Percentiles rank a stretch among this genome's conserved stretches.
phyloP scores from a whole-genome alignment of 2,797 vertebrate species.

The Sebastolobus alascanus region DNA sequence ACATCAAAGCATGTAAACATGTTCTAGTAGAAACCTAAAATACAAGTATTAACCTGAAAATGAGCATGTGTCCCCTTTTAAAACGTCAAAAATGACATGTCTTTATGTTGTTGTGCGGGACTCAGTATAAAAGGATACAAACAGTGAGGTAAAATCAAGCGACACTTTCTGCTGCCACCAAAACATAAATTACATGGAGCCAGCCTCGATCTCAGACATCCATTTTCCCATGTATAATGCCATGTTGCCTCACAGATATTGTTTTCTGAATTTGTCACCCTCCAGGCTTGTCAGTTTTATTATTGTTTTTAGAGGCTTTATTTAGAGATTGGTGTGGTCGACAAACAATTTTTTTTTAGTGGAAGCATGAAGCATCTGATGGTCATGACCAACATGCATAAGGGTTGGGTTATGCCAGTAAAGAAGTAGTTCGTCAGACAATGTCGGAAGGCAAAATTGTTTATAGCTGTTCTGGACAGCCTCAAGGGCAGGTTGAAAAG shows the following conservation, averaged over 20 bases:
- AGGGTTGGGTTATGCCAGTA: background rate
- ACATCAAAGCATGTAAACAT: no score
- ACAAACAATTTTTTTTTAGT: background rate
- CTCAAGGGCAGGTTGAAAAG: background rate
- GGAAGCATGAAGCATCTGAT: slow-evolving; percentile 4
- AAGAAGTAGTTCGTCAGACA: background rate
- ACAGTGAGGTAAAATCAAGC: background rate
- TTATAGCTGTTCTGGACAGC: background rate
- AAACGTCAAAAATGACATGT: slow-evolving; percentile 10
- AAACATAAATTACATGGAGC: slow-evolving; percentile 30
- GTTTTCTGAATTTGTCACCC: slow-evolving; percentile 3
- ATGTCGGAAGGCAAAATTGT: background rate
- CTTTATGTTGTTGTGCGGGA: background rate
- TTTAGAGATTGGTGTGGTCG: background rate
- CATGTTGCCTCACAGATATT: background rate
- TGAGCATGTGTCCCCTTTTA: no score
- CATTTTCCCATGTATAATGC: slow-evolving; percentile 1
- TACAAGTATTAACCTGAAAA: no score
- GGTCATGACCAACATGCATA: background rate
- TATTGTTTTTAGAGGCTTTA: background rate
- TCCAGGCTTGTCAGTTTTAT: slow-evolving; percentile 11
- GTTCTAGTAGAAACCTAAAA: no score
- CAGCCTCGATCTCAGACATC: slow-evolving; percentile 5
- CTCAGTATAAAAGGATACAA: background rate
- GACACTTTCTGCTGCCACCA: slow-evolving; percentile 24